phyloP scores from a whole-genome alignment of 2,888 invertebrate species.

The Oligia strigilis region DNA sequence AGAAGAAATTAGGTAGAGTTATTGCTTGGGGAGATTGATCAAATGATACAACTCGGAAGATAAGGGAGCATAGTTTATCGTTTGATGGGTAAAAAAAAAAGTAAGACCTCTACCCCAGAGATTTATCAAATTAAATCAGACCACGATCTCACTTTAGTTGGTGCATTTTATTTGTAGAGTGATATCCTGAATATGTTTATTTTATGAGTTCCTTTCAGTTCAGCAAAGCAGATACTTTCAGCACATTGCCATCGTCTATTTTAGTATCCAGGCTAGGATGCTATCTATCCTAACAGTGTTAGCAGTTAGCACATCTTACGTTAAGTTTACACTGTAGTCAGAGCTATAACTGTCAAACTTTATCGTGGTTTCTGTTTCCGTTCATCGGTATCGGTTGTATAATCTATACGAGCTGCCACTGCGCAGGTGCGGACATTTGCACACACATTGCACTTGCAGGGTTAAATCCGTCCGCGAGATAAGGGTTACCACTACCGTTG shows the following conservation, averaged over 20 bases:
- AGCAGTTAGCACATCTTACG: slow-evolving; percentile 33
- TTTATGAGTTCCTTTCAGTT: not conserved
- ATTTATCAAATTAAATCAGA: not conserved
- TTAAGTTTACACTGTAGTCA: slow-evolving; percentile 15
- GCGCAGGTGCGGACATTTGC: slow-evolving; percentile 56
- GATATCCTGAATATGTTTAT: not conserved
- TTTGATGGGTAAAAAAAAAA: no score
- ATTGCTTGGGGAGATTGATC: no score
- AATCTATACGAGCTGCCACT: slow-evolving; percentile 35
- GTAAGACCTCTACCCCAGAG: no score
- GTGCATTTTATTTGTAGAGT: not conserved
- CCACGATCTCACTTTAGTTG: no score
- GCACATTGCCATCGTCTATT: not conserved
- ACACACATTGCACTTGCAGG: slow-evolving; percentile 49
- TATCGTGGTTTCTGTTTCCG: slow-evolving; percentile 51
- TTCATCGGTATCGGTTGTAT: slow-evolving; percentile 49
- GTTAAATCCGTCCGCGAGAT: slow-evolving; percentile 40
- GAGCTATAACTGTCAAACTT: slow-evolving; percentile 52
- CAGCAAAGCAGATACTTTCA: not conserved
- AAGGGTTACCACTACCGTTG: slow-evolving; percentile 21
- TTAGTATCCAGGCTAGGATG: not conserved
- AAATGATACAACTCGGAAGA: no score
- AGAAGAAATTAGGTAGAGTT: not conserved
- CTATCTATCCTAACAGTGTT: slow-evolving; percentile 16
- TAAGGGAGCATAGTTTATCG: not conserved